Percentiles rank a stretch among this genome's conserved stretches.
phyloP scores from a whole-genome alignment of 2,113 vertebrate species.

The Hydropotes inermis region DNA sequence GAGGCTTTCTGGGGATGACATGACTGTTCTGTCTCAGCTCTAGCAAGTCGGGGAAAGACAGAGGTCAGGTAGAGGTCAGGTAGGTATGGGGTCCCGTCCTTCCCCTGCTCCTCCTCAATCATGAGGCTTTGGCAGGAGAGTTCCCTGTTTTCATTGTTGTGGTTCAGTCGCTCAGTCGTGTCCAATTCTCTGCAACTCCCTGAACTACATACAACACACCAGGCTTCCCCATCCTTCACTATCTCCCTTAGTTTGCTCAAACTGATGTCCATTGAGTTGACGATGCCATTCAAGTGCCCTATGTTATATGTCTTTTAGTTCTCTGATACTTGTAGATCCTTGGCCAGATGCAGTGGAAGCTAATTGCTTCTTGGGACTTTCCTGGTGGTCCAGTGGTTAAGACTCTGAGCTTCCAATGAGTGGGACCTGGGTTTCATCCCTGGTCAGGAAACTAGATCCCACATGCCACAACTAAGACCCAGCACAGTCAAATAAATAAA shows the following conservation, averaged over 20 bases:
- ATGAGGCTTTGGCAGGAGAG: not conserved
- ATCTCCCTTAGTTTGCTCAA: not conserved
- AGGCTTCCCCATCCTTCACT: not conserved
- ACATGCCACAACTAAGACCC: not conserved
- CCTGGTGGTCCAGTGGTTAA: not conserved
- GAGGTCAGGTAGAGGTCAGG: not conserved
- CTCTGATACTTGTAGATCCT: not conserved
- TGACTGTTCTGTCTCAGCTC: fast-evolving
- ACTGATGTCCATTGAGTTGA: not conserved
- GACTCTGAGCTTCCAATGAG: not conserved
- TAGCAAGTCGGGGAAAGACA: not conserved
- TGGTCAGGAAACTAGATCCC: not conserved
- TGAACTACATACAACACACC: not conserved
- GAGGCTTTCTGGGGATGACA: not conserved
- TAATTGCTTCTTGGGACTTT: not conserved
- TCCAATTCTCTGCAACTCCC: not conserved
- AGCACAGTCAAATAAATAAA: not conserved
- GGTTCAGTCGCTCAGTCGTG: not conserved
- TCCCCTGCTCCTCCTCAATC: not conserved
- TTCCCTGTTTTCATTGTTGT: not conserved
- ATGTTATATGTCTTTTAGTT: not conserved
- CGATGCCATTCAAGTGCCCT: not conserved
- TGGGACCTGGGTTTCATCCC: not conserved
- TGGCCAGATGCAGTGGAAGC: not conserved
- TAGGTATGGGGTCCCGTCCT: not conserved